Evolutionary conservation across 2,888 invertebrate species (phyloP).

Genomic region (Parnassius orleans): DNA sequence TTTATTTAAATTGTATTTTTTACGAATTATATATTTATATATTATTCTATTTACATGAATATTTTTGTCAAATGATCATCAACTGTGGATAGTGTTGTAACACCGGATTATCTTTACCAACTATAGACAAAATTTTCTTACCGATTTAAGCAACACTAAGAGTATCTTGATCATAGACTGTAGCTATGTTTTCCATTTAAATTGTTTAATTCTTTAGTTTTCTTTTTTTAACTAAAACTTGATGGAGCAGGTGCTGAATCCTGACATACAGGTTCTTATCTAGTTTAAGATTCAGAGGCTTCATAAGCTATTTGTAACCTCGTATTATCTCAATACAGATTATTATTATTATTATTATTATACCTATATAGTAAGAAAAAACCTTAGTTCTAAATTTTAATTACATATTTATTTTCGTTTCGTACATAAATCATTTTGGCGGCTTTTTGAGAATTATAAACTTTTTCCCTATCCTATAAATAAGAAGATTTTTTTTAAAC

Average conservation of each 20-base stretch:
- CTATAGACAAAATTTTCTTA: constrained; percentile 44
- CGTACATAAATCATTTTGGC: neutral
- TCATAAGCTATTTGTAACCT: too few relatives aligned
- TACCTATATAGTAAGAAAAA: too few relatives aligned
- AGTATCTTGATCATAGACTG: constrained; percentile 52
- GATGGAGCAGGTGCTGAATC: too few relatives aligned
- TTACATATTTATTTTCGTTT: neutral
- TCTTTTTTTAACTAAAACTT: too few relatives aligned
- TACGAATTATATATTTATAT: neutral
- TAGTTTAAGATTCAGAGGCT: too few relatives aligned
- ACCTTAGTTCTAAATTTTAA: neutral
- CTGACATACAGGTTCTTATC: too few relatives aligned
- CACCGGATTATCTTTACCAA: constrained; percentile 42
- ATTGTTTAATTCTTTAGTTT: neutral
- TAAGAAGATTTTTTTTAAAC: neutral
- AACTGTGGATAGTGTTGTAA: constrained; percentile 24
- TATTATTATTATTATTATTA: too few relatives aligned
- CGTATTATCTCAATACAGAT: too few relatives aligned
- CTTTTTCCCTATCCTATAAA: neutral
- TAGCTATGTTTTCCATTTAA: constrained; percentile 1
- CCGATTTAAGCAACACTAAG: constrained; percentile 44
- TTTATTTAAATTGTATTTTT: neutral
- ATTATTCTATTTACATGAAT: neutral
- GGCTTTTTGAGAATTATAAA: neutral
- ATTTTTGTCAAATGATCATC: constrained; percentile 4